Conservation (phyloP, 2,113 vertebrate genomes). For the Suricata suricatta region DNA sequence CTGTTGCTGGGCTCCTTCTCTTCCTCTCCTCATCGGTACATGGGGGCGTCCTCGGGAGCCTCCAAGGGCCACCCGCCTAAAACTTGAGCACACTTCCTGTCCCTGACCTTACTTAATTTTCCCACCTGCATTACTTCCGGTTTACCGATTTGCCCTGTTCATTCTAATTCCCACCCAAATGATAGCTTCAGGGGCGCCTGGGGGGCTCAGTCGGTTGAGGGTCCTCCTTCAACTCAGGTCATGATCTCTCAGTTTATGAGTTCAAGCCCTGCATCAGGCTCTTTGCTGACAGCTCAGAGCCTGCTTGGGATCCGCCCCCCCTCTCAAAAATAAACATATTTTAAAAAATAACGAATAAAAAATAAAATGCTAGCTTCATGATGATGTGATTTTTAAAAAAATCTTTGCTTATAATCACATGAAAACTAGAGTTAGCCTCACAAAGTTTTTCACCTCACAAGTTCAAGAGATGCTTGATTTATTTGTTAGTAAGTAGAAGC, state of each 20-base stretch:
- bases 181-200: neutral
- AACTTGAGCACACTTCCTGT: accelerated
- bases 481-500: neutral
- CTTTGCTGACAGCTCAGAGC: too few relatives aligned
- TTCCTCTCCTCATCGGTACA: neutral
- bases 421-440: neutral
- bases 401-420: neutral
- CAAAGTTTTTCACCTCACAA: neutral
- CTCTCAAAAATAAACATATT: too few relatives aligned
- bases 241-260: too few relatives aligned
- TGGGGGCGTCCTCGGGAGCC: neutral
- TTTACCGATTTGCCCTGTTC: accelerated
- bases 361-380: neutral
- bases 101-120: accelerated
- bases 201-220: too few relatives aligned
- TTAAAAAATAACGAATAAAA: too few relatives aligned
- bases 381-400: neutral
- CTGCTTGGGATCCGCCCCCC: too few relatives aligned
- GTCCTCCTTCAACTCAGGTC: too few relatives aligned
- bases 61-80: neutral
- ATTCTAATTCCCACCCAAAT: neutral
- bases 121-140: neutral
- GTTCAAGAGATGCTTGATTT: too few relatives aligned
- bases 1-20: neutral
- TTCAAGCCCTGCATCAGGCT: too few relatives aligned